Base-by-base conservation (phyloP, 2,888 invertebrate species). In the Philhelius pedissequus region DNA sequence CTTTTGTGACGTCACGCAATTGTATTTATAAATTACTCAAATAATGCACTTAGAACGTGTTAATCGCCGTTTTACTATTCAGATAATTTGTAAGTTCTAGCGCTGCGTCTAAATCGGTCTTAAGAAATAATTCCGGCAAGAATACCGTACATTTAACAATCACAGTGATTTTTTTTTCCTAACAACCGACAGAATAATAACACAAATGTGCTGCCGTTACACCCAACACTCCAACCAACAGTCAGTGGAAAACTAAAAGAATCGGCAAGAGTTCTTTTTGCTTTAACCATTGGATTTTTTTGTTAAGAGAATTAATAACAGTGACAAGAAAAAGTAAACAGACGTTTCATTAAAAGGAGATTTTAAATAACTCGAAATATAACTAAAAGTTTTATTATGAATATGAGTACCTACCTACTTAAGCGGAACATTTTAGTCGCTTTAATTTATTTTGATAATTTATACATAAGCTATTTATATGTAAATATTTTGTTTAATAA, bases 1-100 rank as follows among this genome's bases (percentile, higher is more conserved):
- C 78, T 20, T n/a, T 30, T 48, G 69, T 78, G 83, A 83, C 83
- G 83, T 83, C 83, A 79, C 54, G 8, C 40, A 25, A 68, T 52
- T 27, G 30, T 74, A 13, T 56, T 64, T 56, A 18, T 38, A 40
- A 43, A 43, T 40, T 50, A 58, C 18, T 64, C 56, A 68, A 48
- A 60, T n/a, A n/a, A n/a, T 48, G 52, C 58, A 68, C 66, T 68
- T 40, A 69, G 38, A 54, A 58, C 50, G 56, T 58, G 45, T 25
- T 38, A 13, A 35, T 52, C 70, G 20, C 22, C 4, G 11, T 20
- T 9, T 25, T 3, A 25, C 15, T n/a, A 45, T 75, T 50, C 35
- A 9, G 15, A 7, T 38, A 58, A 70, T 60, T 81, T 68, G 71
- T 81, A 60, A 35, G 22, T 22, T 50, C 27, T 32, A 75, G 45